These are phyloP conservation scores for Heliconius nattereri DNA, from an alignment of 1,140 invertebrate genomes.

Conservation along the genomic window DNA sequence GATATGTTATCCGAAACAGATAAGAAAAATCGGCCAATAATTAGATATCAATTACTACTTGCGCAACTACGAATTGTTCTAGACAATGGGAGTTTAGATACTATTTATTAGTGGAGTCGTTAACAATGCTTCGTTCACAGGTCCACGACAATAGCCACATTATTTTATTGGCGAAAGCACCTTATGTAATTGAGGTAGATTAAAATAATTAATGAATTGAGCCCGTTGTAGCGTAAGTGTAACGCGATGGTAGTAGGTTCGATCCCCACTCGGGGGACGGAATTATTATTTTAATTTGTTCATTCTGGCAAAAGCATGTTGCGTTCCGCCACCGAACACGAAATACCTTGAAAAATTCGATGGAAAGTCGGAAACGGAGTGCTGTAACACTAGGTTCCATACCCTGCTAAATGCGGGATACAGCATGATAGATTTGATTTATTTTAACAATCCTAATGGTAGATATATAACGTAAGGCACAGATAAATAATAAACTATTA, in stretches of 20 bases:
- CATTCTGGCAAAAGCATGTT: no score
- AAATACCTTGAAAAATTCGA: no score
- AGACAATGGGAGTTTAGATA: slow-evolving; percentile 61
- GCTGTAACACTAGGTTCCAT: no score
- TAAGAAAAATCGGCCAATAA: slow-evolving; percentile 37
- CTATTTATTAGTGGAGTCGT: slow-evolving; percentile 56
- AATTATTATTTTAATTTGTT: no score
- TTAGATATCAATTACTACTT: slow-evolving; percentile 44
- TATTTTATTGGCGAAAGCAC: slow-evolving; percentile 75
- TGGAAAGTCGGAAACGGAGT: no score
- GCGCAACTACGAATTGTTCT: slow-evolving; percentile 35
- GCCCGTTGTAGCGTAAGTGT: no score
- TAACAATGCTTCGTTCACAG: slow-evolving; percentile 64
- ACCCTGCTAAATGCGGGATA: no score
- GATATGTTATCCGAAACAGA: slow-evolving; percentile 32
- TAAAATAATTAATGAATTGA: slow-evolving; percentile 70
- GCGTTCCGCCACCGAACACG: no score
- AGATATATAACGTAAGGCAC: background rate
- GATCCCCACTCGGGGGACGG: no score
- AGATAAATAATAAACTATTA: background rate
- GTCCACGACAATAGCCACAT: slow-evolving; percentile 64
- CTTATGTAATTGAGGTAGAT: slow-evolving; percentile 66
- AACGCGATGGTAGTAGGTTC: no score
- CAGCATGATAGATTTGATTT: no score
- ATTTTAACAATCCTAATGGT: slow-evolving; percentile 54